phyloP scores from a whole-genome alignment of 2,797 vertebrate genomes.

The Nyctalus aviator region DNA sequence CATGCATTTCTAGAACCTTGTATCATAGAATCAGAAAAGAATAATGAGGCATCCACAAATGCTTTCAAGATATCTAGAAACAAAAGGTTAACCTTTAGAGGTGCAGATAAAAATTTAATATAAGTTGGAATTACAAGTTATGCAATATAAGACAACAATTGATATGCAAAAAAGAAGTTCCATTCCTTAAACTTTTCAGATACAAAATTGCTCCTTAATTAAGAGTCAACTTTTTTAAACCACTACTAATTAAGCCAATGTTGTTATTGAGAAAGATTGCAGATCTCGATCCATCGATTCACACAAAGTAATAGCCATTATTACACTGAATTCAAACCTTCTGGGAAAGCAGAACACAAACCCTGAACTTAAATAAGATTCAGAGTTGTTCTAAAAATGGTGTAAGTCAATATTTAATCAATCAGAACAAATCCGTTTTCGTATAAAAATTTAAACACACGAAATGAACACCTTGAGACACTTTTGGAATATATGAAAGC shows the following conservation, averaged over 20 bases:
- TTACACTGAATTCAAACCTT: constrained; percentile 67
- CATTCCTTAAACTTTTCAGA: constrained; percentile 54
- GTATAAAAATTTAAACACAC: constrained; percentile 89
- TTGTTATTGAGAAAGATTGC: constrained; percentile 43
- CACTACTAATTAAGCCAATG: constrained; percentile 56
- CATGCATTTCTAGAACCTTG: constrained; percentile 7
- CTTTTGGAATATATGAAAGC: constrained; percentile 80
- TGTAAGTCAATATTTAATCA: constrained; percentile 82
- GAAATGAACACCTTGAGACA: constrained; percentile 86
- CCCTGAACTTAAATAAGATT: constrained; percentile 79
- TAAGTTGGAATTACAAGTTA: background rate
- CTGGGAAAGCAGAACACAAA: constrained; percentile 55
- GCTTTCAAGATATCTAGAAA: constrained; percentile 44
- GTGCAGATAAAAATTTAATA: constrained; percentile 29
- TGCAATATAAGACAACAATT: background rate
- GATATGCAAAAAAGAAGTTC: background rate
- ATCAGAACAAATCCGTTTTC: constrained; percentile 83
- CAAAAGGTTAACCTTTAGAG: constrained; percentile 41
- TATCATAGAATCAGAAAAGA: background rate
- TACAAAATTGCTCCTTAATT: constrained; percentile 71
- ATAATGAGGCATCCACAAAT: background rate
- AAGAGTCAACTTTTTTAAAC: constrained; percentile 73
- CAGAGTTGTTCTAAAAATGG: constrained; percentile 79
- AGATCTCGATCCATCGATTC: constrained; percentile 55
- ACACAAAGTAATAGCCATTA: constrained; percentile 60